Conservation (phyloP, 2,888 invertebrate species). For the Hemicrepidius hirtus region DNA sequence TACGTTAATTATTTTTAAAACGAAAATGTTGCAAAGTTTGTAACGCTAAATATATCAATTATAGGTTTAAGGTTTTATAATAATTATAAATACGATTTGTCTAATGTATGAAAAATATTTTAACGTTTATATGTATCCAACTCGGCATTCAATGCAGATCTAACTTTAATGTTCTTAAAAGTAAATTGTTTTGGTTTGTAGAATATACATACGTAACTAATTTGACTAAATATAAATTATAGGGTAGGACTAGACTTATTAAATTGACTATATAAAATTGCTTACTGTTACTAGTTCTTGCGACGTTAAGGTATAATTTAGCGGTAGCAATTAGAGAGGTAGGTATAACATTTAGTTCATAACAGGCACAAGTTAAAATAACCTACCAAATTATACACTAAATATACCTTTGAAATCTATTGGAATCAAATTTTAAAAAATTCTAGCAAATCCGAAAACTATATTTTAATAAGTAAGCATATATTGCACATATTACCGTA, state of each 20-base stretch:
- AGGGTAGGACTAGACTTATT: slow-evolving; percentile 49
- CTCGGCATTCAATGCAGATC: slow-evolving; percentile 26
- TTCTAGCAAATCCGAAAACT: background rate
- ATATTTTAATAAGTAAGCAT: background rate
- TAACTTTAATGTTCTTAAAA: slow-evolving; percentile 2
- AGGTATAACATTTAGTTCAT: too few species aligned
- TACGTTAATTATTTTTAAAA: too few species aligned
- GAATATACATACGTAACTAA: slow-evolving; percentile 21
- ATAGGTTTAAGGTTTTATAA: too few species aligned
- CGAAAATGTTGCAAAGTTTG: too few species aligned
- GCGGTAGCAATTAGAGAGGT: too few species aligned
- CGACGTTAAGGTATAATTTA: too few species aligned
- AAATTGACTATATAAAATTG: slow-evolving; percentile 46
- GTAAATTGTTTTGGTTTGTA: slow-evolving; percentile 20
- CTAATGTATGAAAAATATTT: background rate
- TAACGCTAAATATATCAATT: too few species aligned
- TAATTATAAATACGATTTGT: too few species aligned
- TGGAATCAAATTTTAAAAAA: background rate
- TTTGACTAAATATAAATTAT: slow-evolving; percentile 36
- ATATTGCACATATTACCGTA: slow-evolving; percentile 21
- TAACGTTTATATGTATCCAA: background rate
- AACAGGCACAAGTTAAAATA: too few species aligned
- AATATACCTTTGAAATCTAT: slow-evolving; percentile 2
- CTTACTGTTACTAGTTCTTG: slow-evolving; percentile 17
- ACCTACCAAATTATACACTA: background rate